phyloP scores from a whole-genome alignment of 2,113 vertebrate species.

The Cromileptes altivelis region DNA sequence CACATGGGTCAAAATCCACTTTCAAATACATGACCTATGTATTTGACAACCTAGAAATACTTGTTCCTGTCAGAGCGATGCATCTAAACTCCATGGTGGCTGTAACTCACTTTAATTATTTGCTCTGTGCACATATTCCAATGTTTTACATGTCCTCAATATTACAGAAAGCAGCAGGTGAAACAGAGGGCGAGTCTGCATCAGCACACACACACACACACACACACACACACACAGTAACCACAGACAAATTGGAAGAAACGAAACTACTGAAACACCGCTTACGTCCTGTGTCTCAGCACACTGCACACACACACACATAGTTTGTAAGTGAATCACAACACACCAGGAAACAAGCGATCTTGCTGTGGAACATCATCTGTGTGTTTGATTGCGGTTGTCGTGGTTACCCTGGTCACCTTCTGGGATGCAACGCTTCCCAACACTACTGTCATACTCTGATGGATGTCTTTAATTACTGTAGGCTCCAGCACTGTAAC shows the following conservation, averaged over 20 bases:
- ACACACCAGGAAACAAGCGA: slow-evolving; percentile 38
- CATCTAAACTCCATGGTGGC: not conserved
- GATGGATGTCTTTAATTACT: slow-evolving; percentile 69
- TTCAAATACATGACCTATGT: not conserved
- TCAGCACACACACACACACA: no score
- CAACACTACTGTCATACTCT: slow-evolving; percentile 45
- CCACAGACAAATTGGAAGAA: not conserved
- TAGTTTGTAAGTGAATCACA: slow-evolving; percentile 67
- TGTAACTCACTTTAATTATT: not conserved
- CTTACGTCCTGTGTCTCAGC: not conserved
- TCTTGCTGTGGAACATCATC: slow-evolving; percentile 32
- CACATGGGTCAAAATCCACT: not conserved
- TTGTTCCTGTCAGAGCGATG: slow-evolving; percentile 2
- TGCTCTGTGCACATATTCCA: not conserved
- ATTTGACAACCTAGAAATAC: not conserved
- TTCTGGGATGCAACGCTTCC: slow-evolving; percentile 17
- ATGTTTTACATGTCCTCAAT: not conserved
- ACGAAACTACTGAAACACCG: not conserved
- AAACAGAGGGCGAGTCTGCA: not conserved
- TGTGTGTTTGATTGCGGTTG: slow-evolving; percentile 43
- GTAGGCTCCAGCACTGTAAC: slow-evolving; percentile 17
- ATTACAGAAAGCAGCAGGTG: not conserved
- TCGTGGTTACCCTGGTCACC: slow-evolving; percentile 14
- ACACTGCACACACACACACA: slow-evolving; percentile 38
- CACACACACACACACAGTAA: not conserved